phyloP scores from a whole-genome alignment of 2,888 invertebrate genomes.

The Drosophila glabriapex region DNA sequence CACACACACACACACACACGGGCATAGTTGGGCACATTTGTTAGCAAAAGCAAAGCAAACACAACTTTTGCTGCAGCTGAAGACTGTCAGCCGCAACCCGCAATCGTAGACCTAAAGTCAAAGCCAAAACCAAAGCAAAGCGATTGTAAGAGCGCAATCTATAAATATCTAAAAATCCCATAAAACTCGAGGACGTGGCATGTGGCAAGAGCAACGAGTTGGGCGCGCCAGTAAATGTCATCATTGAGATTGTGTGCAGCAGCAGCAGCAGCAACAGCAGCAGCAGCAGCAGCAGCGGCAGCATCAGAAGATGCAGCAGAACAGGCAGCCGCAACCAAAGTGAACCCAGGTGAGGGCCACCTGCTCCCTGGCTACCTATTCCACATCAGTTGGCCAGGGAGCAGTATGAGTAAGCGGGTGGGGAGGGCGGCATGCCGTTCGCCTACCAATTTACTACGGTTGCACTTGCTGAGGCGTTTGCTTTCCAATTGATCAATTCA shows the following conservation, averaged over 20 bases:
- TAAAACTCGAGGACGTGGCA: slow-evolving; percentile 68
- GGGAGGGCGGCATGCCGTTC: slow-evolving; percentile 4
- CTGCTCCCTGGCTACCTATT: slow-evolving; percentile 16
- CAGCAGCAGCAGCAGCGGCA: background rate
- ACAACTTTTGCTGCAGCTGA: slow-evolving; percentile 26
- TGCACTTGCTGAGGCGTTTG: slow-evolving; percentile 46
- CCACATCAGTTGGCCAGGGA: slow-evolving; percentile 6
- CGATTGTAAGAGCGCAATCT: slow-evolving; percentile 68
- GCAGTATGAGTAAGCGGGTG: background rate
- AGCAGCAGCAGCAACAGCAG: background rate
- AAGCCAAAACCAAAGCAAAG: slow-evolving; percentile 29
- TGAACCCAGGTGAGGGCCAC: slow-evolving; percentile 9
- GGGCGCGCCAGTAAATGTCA: slow-evolving; percentile 64
- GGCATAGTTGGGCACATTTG: slow-evolving; percentile 34
- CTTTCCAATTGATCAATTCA: slow-evolving; percentile 70
- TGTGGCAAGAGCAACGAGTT: slow-evolving; percentile 41
- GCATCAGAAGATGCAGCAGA: background rate
- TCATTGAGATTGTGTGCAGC: slow-evolving; percentile 46
- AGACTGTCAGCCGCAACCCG: slow-evolving; percentile 4
- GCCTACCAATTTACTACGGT: slow-evolving; percentile 64
- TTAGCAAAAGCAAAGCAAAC: slow-evolving; percentile 40
- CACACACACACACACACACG: background rate
- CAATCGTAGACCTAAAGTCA: slow-evolving; percentile 7
- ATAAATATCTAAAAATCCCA: slow-evolving; percentile 78
- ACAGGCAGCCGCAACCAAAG: slow-evolving; percentile 1